Evolutionary conservation across 1,140 invertebrate species (phyloP).

Genomic region (Aphelinus atriplicis): DNA sequence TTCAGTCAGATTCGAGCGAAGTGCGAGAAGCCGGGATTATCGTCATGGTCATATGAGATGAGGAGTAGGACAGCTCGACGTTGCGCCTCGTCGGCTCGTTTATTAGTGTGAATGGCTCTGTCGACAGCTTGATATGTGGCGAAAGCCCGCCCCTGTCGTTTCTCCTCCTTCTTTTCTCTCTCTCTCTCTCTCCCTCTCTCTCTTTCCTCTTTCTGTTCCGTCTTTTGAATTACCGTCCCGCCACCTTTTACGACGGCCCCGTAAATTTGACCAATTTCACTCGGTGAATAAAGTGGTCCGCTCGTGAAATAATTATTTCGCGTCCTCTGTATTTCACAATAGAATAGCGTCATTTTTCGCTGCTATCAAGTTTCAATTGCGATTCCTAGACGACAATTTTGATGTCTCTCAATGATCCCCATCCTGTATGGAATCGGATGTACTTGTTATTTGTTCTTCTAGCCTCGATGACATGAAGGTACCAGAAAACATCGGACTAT

Average conservation of each 20-base stretch:
- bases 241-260: slow-evolving; percentile 15
- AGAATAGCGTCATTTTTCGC: no score
- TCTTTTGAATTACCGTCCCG: background rate
- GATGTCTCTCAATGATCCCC: no score
- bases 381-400: no score
- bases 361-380: no score
- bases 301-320: slow-evolving; percentile 39
- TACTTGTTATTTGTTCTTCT: no score
- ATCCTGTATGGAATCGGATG: no score
- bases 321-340: slow-evolving; percentile 9
- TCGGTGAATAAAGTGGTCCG: slow-evolving; percentile 21
- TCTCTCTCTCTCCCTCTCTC: slow-evolving; percentile 4
- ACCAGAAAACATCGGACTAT: no score
- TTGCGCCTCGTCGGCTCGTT: slow-evolving; percentile 7
- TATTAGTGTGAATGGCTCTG: slow-evolving; percentile 30
- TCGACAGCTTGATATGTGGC: slow-evolving; percentile 35
- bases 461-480: no score
- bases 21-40: slow-evolving; percentile 14
- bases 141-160: slow-evolving; percentile 8
- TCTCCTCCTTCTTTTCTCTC: background rate
- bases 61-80: slow-evolving; percentile 8
- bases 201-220: background rate
- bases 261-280: slow-evolving; percentile 29
- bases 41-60: slow-evolving; percentile 15
- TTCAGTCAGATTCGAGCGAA: background rate